These are phyloP conservation scores for Dryobotodes eremita DNA, from an alignment of 2,888 invertebrate genomes.

Conservation along the genomic window DNA sequence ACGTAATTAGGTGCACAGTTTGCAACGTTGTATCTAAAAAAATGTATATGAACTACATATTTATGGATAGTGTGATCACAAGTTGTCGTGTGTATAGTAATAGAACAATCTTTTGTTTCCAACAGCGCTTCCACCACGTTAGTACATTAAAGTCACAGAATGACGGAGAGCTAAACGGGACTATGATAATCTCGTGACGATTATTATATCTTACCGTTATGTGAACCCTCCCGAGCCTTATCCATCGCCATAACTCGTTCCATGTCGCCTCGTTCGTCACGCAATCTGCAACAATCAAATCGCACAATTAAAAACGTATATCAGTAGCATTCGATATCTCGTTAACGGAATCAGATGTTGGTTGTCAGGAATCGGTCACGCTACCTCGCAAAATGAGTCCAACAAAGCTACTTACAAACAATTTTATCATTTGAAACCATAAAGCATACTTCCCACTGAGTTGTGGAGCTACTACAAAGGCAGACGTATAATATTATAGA, in stretches of 20 bases:
- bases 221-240: conserved; percentile 96
- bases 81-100: conserved; percentile 19
- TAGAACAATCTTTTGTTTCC: conserved; percentile 28
- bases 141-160: conserved; percentile 47
- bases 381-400: conserved; percentile 82
- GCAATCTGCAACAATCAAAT: conserved; percentile 93
- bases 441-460: conserved; percentile 90
- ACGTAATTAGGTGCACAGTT: conserved; percentile 1
- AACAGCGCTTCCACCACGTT: conserved; percentile 1
- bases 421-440: conserved; percentile 90
- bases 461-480: conserved; percentile 88
- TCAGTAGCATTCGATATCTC: conserved; percentile 77
- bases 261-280: conserved; percentile 96
- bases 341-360: conserved; percentile 81
- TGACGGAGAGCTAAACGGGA: conserved; percentile 56
- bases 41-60: not conserved
- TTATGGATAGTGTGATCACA: not conserved
- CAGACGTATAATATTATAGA: conserved; percentile 89
- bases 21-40: not conserved
- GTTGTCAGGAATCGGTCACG: conserved; percentile 83
- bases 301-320: conserved; percentile 68
- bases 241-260: conserved; percentile 95
- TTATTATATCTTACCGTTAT: conserved; percentile 93
- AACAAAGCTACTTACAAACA: conserved; percentile 89
- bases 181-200: conserved; percentile 50